Percentiles rank a stretch among this genome's conserved stretches.
Conservation (phyloP, 2,113 vertebrate species). For the Sebastes fasciatus region DNA sequence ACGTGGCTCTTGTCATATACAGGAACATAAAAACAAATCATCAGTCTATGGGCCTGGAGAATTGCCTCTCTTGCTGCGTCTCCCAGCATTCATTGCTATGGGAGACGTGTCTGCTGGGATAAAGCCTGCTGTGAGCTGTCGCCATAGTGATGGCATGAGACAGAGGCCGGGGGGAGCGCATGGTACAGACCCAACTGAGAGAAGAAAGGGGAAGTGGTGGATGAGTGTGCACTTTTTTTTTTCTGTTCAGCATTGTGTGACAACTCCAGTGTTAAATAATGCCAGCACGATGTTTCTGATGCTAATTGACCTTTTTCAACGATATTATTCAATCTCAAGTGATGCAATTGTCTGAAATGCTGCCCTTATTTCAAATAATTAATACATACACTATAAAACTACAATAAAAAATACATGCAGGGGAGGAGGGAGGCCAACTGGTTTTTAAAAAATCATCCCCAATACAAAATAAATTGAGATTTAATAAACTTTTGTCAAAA, state of each 20-base stretch:
- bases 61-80: neutral
- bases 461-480: neutral
- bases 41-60: neutral
- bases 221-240: constrained; percentile 1
- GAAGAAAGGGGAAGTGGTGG: neutral
- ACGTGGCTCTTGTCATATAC: neutral
- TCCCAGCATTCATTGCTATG: constrained; percentile 62
- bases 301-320: neutral
- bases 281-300: neutral
- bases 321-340: neutral
- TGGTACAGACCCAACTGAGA: neutral
- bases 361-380: neutral
- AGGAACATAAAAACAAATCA: constrained; percentile 23
- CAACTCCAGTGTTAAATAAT: neutral
- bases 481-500: neutral
- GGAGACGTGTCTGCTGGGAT: constrained; percentile 63
- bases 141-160: constrained; percentile 60
- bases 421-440: neutral
- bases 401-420: neutral
- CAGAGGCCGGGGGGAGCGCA: constrained; percentile 7
- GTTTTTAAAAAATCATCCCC: neutral
- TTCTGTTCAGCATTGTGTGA: neutral
- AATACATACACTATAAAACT: neutral
- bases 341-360: neutral
- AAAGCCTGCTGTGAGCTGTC: constrained; percentile 51